Base-by-base conservation (phyloP, 2,797 vertebrate species). In the Sciurus carolinensis region DNA sequence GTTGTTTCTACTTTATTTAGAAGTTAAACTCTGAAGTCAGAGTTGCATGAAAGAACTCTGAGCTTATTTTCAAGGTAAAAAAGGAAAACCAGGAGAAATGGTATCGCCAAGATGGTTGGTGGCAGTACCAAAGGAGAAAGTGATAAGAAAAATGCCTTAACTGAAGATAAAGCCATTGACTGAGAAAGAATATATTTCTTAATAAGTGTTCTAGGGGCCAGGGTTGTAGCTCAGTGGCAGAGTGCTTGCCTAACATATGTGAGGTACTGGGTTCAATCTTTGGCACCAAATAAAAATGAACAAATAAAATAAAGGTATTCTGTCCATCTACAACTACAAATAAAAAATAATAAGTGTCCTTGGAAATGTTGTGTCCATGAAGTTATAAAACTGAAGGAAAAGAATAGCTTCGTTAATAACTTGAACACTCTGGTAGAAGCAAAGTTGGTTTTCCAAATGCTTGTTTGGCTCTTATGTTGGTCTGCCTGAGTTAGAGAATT, bases 21-120 rank as follows among this genome's bases (percentile, higher is more conserved):
- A 95, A 73, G 33, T 1, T 90, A 52, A 87, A 69, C 26, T 18
- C 7, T 11, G 52, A 67, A 22, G 15, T 50, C 50, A 54, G 8
- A 69, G 12, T 77, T n/a, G 17, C 39, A 47, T 28, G 64, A 44
- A 87, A 76, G 69, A 77, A 84, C 54, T 73, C 33, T 52, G 52
- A 95, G 62, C n/a, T 84, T 33, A 47, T 81, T 83, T 81, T 75
- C 42, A 82, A 81, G 89, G 44, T 26, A 59, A 84, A 39, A 39
- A 47, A 75, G 47, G 57, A 87, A 82, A 76, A 30, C 39, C 36
- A 47, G 57, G n/a, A 42, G 12, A 57, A 85, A 82, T 20, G 64
- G n/a, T 18, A 13, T 17, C 5, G 3, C 14, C 20, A 44, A 15
- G 9, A 47, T 13, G 69, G 76, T 39, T 36, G 20, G 36, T 52